Evolutionary conservation across 23 tunicate species (phyloP).

Genomic region (Ciona savignyi): DNA sequence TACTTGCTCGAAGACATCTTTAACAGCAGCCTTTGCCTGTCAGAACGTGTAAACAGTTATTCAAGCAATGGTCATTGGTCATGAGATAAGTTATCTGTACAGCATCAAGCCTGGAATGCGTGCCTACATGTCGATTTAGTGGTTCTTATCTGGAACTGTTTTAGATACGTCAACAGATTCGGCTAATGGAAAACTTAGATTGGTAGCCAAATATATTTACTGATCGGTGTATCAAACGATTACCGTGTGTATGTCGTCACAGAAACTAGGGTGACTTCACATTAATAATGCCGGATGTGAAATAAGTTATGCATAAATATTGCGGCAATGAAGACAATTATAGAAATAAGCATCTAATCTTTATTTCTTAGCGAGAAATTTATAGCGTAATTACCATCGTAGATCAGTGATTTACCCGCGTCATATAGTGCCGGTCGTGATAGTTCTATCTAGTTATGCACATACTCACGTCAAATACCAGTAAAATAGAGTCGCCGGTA

Average conservation of each 20-base stretch:
- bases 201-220: neutral
- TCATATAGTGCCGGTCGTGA: too few species aligned
- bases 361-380: neutral
- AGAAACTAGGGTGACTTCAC: neutral
- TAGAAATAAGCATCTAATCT: neutral
- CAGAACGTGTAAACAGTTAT: too few species aligned
- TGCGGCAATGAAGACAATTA: neutral
- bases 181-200: neutral
- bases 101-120: too few species aligned
- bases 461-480: constrained; percentile 80
- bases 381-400: too few species aligned
- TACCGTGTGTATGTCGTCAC: neutral
- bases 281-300: neutral
- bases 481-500: constrained; percentile 60
- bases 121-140: too few species aligned
- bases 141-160: neutral
- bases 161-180: neutral
- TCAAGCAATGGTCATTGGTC: too few species aligned
- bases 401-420: too few species aligned
- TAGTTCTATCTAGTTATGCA: too few species aligned
- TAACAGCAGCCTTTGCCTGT: constrained; percentile 61
- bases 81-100: too few species aligned
- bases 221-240: neutral
- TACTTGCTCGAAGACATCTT: constrained; percentile 79
- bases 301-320: neutral